Conservation (phyloP, 53 echinoderm and acorn worm species). For the Crossaster papposus region DNA sequence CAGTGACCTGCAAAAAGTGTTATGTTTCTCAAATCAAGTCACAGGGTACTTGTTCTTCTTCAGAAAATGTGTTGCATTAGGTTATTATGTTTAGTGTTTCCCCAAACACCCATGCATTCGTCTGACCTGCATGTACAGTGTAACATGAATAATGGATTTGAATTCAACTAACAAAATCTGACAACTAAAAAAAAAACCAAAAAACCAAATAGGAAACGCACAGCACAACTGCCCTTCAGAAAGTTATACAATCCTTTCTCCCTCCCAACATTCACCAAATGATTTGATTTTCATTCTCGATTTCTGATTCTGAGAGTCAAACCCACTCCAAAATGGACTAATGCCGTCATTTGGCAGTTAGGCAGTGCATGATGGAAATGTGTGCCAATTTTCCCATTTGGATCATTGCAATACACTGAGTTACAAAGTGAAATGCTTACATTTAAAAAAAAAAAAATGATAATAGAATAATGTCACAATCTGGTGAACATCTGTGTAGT, state of each 20-base stretch:
- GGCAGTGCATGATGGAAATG: slow-evolving; percentile 28
- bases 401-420: slow-evolving; percentile 33
- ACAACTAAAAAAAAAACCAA: slow-evolving; percentile 1
- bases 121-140: slow-evolving; percentile 54
- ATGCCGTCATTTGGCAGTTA: not conserved
- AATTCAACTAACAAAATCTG: slow-evolving; percentile 25
- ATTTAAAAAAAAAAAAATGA: slow-evolving; percentile 40
- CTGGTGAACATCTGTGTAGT: slow-evolving; percentile 39
- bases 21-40: not conserved
- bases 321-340: not conserved
- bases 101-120: not conserved
- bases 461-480: slow-evolving; percentile 49
- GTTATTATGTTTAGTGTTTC: not conserved
- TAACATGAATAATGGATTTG: slow-evolving; percentile 35
- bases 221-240: not conserved
- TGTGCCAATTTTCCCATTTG: slow-evolving; percentile 36
- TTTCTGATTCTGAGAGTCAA: not conserved
- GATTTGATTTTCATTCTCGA: not conserved
- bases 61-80: not conserved
- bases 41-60: not conserved
- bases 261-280: not conserved
- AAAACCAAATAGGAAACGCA: slow-evolving; percentile 11
- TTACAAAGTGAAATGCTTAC: slow-evolving; percentile 56
- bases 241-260: not conserved
- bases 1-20: not conserved